Base-by-base conservation (phyloP, 2,888 invertebrate species). In the Drosophila colorata region DNA sequence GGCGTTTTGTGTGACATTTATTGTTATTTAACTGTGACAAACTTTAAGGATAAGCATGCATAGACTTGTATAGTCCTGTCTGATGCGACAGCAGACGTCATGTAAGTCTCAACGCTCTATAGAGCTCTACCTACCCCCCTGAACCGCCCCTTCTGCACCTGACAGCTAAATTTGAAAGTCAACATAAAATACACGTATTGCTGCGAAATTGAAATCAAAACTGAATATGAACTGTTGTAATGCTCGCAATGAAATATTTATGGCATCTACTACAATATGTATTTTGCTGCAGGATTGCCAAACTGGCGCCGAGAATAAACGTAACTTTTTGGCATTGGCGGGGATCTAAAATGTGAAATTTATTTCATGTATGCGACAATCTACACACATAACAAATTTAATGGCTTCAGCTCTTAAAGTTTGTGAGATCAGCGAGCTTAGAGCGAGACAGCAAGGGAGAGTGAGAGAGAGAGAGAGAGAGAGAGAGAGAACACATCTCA, bases 21-120 rank as follows among this genome's bases (percentile, higher is more conserved):
- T 87, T 87, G 88, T 87, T 84, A 87, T 76, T 87, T 87, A 87
- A 81, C 86, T 83, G 84, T 87, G 88, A 86, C 81, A 87, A 87
- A 87, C 84, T 87, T 87, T 86, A 76, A 78, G 84, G 80, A 81
- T 84, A 84, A 84, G 78, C 81, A 80, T 70, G 66, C 83, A 78
- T 65, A 74, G 74, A 74, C 69, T 74, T 65, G 40, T 74, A 69
- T 69, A 61, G 57, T 65, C 65, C 33, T 69, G 74, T 70, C 71
- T 74, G 70, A 47, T 51, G 52, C 72, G 64, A 65, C 69, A 73
- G 64, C 70, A 66, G 74, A 65, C 74, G 73, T 65, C 58, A 70
- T 73, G 73, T 63, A 56, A 71, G 71, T 53, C 55, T 61, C 46
- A 59, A 23, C 23, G 33, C 40, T 4, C 20, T 43, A 51, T 23